phyloP scores from a whole-genome alignment of 2,113 vertebrate genomes.

The Uria lomvia region DNA sequence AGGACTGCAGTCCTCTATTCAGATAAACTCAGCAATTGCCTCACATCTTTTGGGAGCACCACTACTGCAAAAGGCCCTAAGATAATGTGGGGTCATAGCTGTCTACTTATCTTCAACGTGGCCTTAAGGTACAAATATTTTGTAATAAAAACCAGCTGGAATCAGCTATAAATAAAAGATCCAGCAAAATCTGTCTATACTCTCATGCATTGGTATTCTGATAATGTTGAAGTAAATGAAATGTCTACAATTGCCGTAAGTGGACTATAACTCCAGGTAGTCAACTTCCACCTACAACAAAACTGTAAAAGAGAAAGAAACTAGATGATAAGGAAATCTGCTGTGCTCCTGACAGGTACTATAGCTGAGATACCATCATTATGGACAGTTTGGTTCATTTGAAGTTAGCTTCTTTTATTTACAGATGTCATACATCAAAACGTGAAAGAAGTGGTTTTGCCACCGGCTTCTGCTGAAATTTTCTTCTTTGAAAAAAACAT shows the following conservation, averaged over 20 bases:
- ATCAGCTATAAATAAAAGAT: slow-evolving; percentile 27
- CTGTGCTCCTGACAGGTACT: background rate
- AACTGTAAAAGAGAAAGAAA: background rate
- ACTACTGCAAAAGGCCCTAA: background rate
- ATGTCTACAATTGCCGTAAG: background rate
- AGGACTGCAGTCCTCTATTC: background rate
- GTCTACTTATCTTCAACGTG: background rate
- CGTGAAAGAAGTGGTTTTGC: slow-evolving; percentile 10
- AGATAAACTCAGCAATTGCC: background rate
- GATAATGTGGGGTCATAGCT: background rate
- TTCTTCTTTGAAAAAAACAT: background rate
- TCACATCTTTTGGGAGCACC: background rate
- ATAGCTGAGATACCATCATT: background rate
- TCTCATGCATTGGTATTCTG: background rate
- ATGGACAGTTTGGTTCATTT: background rate
- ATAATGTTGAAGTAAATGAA: background rate
- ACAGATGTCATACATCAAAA: background rate
- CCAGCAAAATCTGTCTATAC: background rate
- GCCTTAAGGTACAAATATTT: slow-evolving; percentile 29
- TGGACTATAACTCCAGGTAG: background rate
- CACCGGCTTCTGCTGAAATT: background rate
- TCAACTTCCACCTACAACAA: background rate
- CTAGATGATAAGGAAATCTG: background rate
- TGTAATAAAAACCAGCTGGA: background rate
- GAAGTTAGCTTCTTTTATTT: background rate